Base-by-base conservation (phyloP, 2,888 invertebrate species). In the Xestia c-nigrum region DNA sequence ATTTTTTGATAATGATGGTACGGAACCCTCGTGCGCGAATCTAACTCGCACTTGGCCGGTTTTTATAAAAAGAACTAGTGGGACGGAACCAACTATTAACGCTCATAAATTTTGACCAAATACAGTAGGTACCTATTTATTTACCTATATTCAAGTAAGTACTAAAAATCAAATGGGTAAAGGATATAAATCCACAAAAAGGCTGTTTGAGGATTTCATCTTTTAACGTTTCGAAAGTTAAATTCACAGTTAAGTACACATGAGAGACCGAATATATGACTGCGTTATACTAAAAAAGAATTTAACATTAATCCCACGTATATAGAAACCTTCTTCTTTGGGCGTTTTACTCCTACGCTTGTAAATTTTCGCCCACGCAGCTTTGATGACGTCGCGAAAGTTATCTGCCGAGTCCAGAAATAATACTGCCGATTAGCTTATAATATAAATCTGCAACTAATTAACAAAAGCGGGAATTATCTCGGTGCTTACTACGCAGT, bases 271-370 rank as follows among this genome's bases (percentile, higher is more conserved):
- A 59, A 59, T 59, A 31, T 19, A 38, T 19, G 19, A 59, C 31
- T 59, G 59, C 16, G 59, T 31, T 3, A 59, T 31, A 16, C 14
- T 24, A 31, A 31, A 31, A 31, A 31, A 31, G 31, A 31, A 31
- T 31, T 31, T 31, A 31, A 31, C 31, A 24, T 59, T 31, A 31
- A 59, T 59, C 31, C 61, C 9, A 61, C 38, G 61, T 19, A 9
- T 38, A 59, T 10, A 7, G 43, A 21, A n/a, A 64, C 14, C 19
- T 24, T 1, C 19, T 24, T 1, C 10, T 46, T 16, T 40, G 19
- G 46, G 14, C 4, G 55, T 14, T 14, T 74, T 1, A 31, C 46
- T 73, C 74, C 47, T n/a, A 74, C 74, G 52, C 63, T 64, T 55
- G 46, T 12, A 40, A 10, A 40, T 46, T 80, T 64, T 1, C 31